phyloP scores from a whole-genome alignment of 2,113 vertebrate genomes.

The Pholis gunnellus region DNA sequence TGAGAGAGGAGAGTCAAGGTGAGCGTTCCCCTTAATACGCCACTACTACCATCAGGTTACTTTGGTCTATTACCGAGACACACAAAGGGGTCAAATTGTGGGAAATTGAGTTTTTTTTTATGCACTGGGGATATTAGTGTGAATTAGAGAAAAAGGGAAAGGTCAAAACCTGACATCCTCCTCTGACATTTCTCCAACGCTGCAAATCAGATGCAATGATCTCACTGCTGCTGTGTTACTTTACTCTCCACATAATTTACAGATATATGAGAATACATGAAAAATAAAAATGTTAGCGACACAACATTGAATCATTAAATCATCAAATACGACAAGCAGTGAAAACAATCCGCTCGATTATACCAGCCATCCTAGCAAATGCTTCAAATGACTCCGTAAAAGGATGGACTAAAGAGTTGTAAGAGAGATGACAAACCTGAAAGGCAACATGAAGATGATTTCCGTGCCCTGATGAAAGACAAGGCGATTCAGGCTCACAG shows the following conservation, averaged over 20 bases:
- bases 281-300: neutral
- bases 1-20: slow-evolving; percentile 58
- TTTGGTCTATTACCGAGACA: slow-evolving; percentile 56
- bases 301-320: neutral
- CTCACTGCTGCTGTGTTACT: neutral
- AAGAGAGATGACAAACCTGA: neutral
- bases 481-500: neutral
- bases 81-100: slow-evolving; percentile 49
- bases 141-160: slow-evolving; percentile 60
- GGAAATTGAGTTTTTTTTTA: slow-evolving; percentile 68
- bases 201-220: neutral
- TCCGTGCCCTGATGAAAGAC: neutral
- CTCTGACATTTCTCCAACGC: slow-evolving; percentile 25
- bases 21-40: slow-evolving; percentile 36
- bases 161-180: slow-evolving; percentile 60
- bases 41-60: slow-evolving; percentile 46
- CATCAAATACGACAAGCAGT: neutral
- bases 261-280: neutral
- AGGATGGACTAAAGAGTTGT: neutral
- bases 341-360: neutral
- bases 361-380: neutral
- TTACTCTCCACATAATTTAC: neutral
- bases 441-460: neutral
- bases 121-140: slow-evolving; percentile 38
- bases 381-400: neutral